Percentiles rank a stretch among this genome's conserved stretches.
phyloP scores from a whole-genome alignment of 2,888 invertebrate species.

The Yponomeuta plumbellus region DNA sequence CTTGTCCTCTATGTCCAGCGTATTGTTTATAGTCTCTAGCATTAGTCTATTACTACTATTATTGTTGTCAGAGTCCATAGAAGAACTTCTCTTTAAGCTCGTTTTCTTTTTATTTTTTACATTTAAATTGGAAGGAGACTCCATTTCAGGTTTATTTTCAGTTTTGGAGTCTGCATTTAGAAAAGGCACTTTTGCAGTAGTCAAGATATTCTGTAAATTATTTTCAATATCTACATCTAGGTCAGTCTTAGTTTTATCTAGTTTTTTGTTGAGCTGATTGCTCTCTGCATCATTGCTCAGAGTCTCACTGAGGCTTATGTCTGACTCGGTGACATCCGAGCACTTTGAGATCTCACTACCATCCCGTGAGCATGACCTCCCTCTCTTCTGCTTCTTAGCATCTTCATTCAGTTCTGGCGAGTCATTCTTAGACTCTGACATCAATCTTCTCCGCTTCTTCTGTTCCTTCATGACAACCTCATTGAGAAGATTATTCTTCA shows the following conservation, averaged over 20 bases:
- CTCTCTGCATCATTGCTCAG: constrained; percentile 53
- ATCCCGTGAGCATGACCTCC: constrained; percentile 70
- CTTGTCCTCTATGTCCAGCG: constrained; percentile 76
- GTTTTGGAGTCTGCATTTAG: constrained; percentile 61
- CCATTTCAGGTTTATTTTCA: constrained; percentile 53
- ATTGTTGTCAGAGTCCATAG: constrained; percentile 74
- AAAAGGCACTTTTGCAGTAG: constrained; percentile 74
- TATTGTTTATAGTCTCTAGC: constrained; percentile 60
- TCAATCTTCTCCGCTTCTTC: constrained; percentile 70
- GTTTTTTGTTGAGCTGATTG: constrained; percentile 71
- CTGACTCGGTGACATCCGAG: constrained; percentile 79
- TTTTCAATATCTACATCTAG: constrained; percentile 75
- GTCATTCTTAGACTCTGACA: constrained; percentile 74
- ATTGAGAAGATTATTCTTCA: constrained; percentile 72
- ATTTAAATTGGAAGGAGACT: constrained; percentile 53
- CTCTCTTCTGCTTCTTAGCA: constrained; percentile 58
- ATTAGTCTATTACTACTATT: constrained; percentile 68
- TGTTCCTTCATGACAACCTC: constrained; percentile 77
- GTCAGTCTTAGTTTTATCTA: constrained; percentile 75
- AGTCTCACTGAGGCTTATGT: constrained; percentile 77
- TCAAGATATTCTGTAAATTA: constrained; percentile 70
- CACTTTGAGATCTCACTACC: constrained; percentile 79
- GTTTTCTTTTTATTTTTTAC: constrained; percentile 59
- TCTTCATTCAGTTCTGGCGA: constrained; percentile 54
- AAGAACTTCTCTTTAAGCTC: constrained; percentile 74